phyloP scores from a whole-genome alignment of 2,113 vertebrate species.

The Protobothrops flavoviridis region DNA sequence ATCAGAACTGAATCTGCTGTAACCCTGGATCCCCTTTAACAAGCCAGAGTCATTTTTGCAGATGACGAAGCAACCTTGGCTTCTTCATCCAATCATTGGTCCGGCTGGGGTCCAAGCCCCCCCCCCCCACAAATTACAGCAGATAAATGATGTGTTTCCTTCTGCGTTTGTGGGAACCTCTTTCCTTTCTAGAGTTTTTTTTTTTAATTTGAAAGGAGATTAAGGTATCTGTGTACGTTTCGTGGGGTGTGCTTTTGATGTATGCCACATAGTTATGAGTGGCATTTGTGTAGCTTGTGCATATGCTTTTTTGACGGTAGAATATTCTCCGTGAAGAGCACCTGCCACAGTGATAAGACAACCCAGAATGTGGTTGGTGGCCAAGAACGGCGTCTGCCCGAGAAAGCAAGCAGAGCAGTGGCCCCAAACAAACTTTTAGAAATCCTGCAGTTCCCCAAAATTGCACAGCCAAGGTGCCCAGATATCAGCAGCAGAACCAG shows the following conservation, averaged over 20 bases:
- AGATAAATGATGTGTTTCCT: neutral
- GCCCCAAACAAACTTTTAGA: neutral
- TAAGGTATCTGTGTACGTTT: neutral
- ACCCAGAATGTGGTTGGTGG: neutral
- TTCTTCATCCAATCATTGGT: neutral
- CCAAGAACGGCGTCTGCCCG: neutral
- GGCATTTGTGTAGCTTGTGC: neutral
- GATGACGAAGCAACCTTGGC: neutral
- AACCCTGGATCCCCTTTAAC: neutral
- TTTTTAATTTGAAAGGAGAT: no score
- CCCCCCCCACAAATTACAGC: neutral
- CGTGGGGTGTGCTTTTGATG: neutral
- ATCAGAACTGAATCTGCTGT: neutral
- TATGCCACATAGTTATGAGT: neutral
- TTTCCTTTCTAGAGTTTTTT: neutral
- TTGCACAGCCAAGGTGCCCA: neutral
- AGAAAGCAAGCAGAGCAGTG: neutral
- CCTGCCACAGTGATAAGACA: neutral
- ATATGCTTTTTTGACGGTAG: neutral
- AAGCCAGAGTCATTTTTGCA: neutral
- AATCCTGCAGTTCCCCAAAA: neutral
- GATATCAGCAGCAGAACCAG: neutral
- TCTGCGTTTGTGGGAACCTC: no score
- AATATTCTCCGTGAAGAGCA: neutral
- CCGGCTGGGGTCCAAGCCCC: no score